These are phyloP conservation scores for Montipora sp. DNA, from an alignment of 64 coral and sea anemone species.

Conservation along the genomic window DNA sequence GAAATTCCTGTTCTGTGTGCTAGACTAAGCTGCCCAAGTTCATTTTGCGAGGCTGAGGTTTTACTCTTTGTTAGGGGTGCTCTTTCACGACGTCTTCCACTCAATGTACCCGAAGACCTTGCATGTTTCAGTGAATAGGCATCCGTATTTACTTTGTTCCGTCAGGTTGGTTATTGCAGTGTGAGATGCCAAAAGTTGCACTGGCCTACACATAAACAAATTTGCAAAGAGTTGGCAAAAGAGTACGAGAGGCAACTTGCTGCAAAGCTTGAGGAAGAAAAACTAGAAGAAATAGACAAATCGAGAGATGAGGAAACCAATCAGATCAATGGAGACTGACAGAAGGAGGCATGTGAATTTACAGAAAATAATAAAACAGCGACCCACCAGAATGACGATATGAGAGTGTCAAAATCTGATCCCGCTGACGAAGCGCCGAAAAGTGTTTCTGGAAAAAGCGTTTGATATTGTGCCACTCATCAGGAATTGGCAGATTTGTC, in stretches of 20 bases:
- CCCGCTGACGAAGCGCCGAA: background rate
- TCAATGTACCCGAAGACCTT: background rate
- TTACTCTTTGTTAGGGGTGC: too few species aligned
- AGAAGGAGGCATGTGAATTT: background rate
- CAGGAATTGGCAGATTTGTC: background rate
- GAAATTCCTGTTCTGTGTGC: too few species aligned
- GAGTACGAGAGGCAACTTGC: conserved; percentile 64
- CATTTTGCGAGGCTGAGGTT: too few species aligned
- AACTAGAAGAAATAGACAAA: conserved; percentile 40
- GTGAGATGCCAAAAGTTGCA: conserved; percentile 94
- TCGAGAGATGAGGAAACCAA: background rate
- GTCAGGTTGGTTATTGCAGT: conserved; percentile 88
- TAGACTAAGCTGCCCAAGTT: too few species aligned
- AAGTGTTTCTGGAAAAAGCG: background rate
- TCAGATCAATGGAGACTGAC: conserved; percentile 33
- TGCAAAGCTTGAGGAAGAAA: conserved; percentile 51
- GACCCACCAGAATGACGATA: background rate
- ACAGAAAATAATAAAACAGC: background rate
- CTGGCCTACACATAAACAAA: conserved; percentile 94
- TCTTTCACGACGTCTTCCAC: too few species aligned
- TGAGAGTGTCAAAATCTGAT: background rate
- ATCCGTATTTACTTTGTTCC: background rate
- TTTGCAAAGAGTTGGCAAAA: conserved; percentile 77
- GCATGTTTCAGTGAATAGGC: background rate
- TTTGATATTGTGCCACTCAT: background rate